A percentile compares a stretch with the other conserved stretches of the same genome.
phyloP scores from a whole-genome alignment of 2,797 vertebrate species.

The Sarcophilus harrisii region DNA sequence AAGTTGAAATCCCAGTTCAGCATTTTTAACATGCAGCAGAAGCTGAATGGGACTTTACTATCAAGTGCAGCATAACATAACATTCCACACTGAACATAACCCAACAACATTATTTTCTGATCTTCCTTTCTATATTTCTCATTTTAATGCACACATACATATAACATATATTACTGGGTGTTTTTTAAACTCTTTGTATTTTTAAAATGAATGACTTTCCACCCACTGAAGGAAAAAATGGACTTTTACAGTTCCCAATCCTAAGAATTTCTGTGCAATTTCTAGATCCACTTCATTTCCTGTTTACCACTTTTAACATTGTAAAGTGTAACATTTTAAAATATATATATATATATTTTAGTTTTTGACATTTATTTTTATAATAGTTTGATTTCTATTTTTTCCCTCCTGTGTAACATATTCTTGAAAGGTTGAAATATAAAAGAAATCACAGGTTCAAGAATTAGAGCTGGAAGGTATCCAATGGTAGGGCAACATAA shows the following conservation, averaged over 20 bases:
- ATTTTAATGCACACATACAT: slow-evolving; percentile 9
- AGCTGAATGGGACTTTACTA: slow-evolving; percentile 58
- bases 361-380: no score
- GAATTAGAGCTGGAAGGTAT: background rate
- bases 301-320: background rate
- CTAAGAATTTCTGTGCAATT: slow-evolving; percentile 47
- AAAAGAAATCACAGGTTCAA: background rate
- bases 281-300: slow-evolving; percentile 21
- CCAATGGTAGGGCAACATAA: background rate
- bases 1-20: slow-evolving; percentile 29
- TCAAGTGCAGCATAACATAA: slow-evolving; percentile 32
- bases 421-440: slow-evolving; percentile 15
- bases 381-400: no score
- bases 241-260: slow-evolving; percentile 26
- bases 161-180: slow-evolving; percentile 67
- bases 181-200: background rate
- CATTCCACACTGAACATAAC: slow-evolving; percentile 1
- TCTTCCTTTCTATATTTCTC: background rate
- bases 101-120: background rate
- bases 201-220: slow-evolving; percentile 34
- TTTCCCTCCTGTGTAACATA: no score
- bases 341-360: no score
- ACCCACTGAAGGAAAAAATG: background rate
- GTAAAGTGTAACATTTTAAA: slow-evolving; percentile 18
- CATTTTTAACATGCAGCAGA: slow-evolving; percentile 74